Evolutionary conservation across 1,140 invertebrate genomes (phyloP), one percentile per base, ranked within the genome.

Genomic region (Drosophila nannoptera): DNA sequence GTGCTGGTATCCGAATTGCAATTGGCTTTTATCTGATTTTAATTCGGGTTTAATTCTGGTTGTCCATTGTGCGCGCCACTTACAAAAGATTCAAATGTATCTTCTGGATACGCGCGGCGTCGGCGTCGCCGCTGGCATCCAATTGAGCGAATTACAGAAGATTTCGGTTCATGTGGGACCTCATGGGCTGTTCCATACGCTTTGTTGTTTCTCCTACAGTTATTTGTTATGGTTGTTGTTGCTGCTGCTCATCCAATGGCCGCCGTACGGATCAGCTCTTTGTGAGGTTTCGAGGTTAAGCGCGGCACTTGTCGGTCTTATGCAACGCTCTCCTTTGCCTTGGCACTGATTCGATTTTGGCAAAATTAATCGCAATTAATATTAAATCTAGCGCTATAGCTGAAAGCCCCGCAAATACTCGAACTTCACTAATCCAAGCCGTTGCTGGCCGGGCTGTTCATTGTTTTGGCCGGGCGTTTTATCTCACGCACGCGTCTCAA

Each of bases 91-190:
- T 61, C 59, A 71, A 74, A 77, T 59, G 80, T 86, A 84, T 75
- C 81, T 84, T 65, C 84, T 78, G 78, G 78, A 78, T 82, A 82
- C 73, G 73, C 59, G 67, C 68, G 48, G 58, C 14, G 45, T 22
- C 52, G 22, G 31, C 56, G 40, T 48, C 59, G 48, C 38, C 56
- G 58, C 52, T 69, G 62, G 49, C 61, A 75, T 77, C 64, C 81
- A 84, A 84, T 84, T 84, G 81, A 84, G 81, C 77, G 66, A 84
- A 84, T 84, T 84, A 84, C 81, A 84, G 74, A 84, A 86, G 68
- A 74, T 86, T 84, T 86, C 73, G 81, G 66, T 73, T 82, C 54
- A 59, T 68, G n/a, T 61, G 38, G 35, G 16, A 48, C 46, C 69
- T 80, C 76, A 83, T 83, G 80, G 73, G 78, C 55, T 69, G 84